Evolutionary conservation across 2,113 vertebrate species (phyloP).

Genomic region (Ceuthmochares aereus): DNA sequence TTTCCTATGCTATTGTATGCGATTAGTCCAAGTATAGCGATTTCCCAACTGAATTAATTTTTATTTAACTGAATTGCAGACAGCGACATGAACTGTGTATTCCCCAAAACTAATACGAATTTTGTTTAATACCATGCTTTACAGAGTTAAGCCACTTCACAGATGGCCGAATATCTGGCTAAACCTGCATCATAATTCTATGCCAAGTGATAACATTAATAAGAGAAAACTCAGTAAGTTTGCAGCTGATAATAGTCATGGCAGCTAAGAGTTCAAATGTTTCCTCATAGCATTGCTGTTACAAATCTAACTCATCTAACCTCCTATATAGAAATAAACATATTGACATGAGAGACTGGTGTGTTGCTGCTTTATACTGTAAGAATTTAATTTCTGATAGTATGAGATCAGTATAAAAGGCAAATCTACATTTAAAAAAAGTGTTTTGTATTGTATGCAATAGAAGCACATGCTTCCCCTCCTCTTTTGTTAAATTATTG

Average conservation of each 20-base stretch:
- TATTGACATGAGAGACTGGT: background rate
- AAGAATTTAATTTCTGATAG: background rate
- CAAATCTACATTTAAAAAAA: background rate
- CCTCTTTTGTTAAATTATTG: background rate
- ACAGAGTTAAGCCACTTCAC: constrained; percentile 39
- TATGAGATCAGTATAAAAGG: background rate
- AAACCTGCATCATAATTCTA: background rate
- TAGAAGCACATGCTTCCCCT: background rate
- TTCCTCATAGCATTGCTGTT: background rate
- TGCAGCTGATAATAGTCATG: constrained; percentile 20
- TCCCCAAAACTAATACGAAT: background rate
- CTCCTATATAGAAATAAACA: background rate
- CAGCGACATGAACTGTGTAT: background rate
- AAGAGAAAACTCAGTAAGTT: constrained; percentile 30
- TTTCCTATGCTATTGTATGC: background rate
- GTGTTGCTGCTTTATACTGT: background rate
- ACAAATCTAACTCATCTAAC: background rate
- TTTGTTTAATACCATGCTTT: background rate
- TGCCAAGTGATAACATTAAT: constrained; percentile 52
- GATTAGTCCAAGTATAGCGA: background rate
- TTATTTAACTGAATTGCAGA: constrained; percentile 4
- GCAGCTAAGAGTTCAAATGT: background rate
- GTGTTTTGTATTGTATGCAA: background rate
- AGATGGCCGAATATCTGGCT: constrained; percentile 18
- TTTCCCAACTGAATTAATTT: background rate